Base-by-base conservation (phyloP, 1,140 invertebrate species). In the Cotesia vestalis region DNA sequence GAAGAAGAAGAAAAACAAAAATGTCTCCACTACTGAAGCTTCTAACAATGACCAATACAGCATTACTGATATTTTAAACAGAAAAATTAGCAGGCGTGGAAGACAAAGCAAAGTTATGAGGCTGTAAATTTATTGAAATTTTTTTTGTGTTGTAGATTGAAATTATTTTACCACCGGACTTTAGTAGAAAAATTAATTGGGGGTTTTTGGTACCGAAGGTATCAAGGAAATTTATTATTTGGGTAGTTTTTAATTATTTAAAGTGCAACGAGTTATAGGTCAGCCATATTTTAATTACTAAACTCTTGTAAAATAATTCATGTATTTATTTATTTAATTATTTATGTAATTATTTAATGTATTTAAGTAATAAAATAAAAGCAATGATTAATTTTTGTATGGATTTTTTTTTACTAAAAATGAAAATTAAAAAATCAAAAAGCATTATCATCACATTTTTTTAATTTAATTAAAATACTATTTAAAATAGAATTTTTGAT, bases 81-180 rank as follows among this genome's bases (percentile, higher is more conserved):
- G 83, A 61, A 78, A 78, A 34, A 80, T 78, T 53, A 55, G 61
- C 0, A 76, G 68, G 53, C 70, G 61, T 11, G 68, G 59, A 14
- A 72, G 79, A 20, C 78, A 79, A n/a, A 85, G 81, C 66, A 84
- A 84, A 77, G 78, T 84, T 4, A 83, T 81, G 80, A 85, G 79
- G 76, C 71, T 84, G 46, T 82, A 76, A 80, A 46, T 46, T 46
- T 46, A 46, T 46, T 46, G 52, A 68, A 14, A 8, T 17, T 60
- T 68, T 36, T 12, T 40, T 61, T 14, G 40, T 61, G 11, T 14
- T 35, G 1, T 14, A 57, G 20, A 57, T 57, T 20, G 53, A 14
- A 20, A 57, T 57, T 57, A 20, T 6, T 57, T 14, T 57, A 57
- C 53, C 53, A 57, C 53, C 53, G 53, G 53, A 57, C 9, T 6